Evolutionary conservation across 2,888 invertebrate species (phyloP).

Genomic region (Phyllotreta cruciferae): DNA sequence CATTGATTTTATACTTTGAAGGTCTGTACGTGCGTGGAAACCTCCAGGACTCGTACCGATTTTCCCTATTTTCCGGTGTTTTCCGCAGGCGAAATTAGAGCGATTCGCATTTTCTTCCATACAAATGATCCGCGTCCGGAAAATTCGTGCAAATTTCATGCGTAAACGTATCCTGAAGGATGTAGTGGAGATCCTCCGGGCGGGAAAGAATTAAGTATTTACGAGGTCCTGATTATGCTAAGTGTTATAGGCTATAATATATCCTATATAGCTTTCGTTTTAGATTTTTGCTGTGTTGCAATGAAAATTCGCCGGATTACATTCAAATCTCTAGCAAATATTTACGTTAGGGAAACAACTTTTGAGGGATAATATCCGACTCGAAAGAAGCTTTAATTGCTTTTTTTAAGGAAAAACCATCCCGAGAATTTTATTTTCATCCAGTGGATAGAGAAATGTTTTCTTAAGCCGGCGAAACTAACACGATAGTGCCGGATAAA

Average conservation of each 20-base stretch:
- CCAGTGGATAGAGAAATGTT: conserved; percentile 1
- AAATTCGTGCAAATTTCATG: conserved; percentile 18
- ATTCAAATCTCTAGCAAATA: too few species aligned
- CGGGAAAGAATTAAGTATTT: conserved; percentile 1
- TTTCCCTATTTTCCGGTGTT: conserved; percentile 15
- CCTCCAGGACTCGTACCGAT: background rate
- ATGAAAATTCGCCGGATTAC: background rate
- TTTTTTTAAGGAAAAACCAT: background rate
- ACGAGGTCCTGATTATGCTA: background rate
- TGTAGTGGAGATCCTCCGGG: background rate
- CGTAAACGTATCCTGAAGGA: conserved; percentile 10
- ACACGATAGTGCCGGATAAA: conserved; percentile 8
- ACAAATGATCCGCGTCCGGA: conserved; percentile 14
- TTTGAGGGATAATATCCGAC: too few species aligned
- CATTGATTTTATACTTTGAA: conserved; percentile 12
- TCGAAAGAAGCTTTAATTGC: too few species aligned
- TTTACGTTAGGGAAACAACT: too few species aligned
- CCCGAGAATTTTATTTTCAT: conserved; percentile 1
- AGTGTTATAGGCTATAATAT: too few species aligned
- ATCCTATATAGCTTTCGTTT: background rate
- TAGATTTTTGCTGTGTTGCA: conserved; percentile 5
- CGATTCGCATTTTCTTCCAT: conserved; percentile 12
- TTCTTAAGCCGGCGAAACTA: conserved; percentile 1
- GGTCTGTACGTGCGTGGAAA: conserved; percentile 11
- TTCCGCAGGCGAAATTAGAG: conserved; percentile 18